Conservation (phyloP, 2,113 vertebrate genomes). For the Peromyscus maniculatus region DNA sequence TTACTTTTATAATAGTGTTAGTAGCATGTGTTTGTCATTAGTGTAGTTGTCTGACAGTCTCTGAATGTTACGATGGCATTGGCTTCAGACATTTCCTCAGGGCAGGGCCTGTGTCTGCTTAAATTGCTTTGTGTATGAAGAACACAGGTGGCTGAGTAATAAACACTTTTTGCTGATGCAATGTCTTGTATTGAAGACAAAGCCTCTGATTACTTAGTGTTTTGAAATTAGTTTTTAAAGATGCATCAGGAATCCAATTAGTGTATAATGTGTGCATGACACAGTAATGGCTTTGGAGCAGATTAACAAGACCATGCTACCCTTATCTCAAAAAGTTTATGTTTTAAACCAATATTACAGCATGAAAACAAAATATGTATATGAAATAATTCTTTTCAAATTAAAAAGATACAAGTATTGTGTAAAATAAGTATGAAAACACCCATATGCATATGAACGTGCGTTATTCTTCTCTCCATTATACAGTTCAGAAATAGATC, state of each 20-base stretch:
- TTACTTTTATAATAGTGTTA: constrained; percentile 57
- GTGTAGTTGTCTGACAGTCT: constrained; percentile 64
- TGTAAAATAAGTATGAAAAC: constrained; percentile 16
- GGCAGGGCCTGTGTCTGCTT: constrained; percentile 75
- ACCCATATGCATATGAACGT: neutral
- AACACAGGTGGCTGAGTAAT: constrained; percentile 84
- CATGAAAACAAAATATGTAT: constrained; percentile 56
- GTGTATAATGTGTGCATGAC: constrained; percentile 79
- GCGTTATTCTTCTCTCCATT: constrained; percentile 12
- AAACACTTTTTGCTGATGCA: constrained; percentile 82
- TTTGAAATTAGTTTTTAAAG: constrained; percentile 85
- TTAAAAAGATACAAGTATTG: neutral
- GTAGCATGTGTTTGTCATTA: constrained; percentile 60
- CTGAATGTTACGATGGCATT: constrained; percentile 67
- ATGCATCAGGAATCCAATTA: constrained; percentile 84
- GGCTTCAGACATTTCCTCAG: constrained; percentile 78
- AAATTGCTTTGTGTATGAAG: constrained; percentile 78
- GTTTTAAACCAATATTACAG: constrained; percentile 56
- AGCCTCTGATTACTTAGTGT: constrained; percentile 83
- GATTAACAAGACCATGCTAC: constrained; percentile 72
- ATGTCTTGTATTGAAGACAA: constrained; percentile 81
- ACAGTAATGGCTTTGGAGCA: constrained; percentile 75
- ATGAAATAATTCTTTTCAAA: constrained; percentile 29
- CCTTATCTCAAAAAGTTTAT: constrained; percentile 57
- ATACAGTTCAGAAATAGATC: constrained; percentile 24